Percentiles rank a stretch among this genome's conserved stretches.
These are phyloP conservation scores for Anisognathus igniventris DNA, from an alignment of 2,797 vertebrate species.

Conservation along the genomic window DNA sequence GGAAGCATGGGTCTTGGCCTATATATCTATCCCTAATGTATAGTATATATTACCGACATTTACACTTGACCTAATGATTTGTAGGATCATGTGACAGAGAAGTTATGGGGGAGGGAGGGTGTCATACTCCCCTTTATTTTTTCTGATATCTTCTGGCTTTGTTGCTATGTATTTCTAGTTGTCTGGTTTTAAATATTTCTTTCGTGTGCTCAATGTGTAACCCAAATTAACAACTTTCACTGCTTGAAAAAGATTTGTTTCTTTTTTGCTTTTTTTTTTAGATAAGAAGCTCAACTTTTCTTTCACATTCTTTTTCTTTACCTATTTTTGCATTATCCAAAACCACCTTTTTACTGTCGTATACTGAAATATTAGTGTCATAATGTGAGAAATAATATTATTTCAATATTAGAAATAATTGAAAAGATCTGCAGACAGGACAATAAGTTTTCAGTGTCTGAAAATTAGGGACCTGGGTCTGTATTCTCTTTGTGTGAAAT, in stretches of 20 bases:
- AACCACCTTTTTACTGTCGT: not conserved
- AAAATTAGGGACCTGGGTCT: not conserved
- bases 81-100: not conserved
- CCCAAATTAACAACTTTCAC: not conserved
- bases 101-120: not conserved
- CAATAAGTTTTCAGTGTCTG: not conserved
- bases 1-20: not conserved
- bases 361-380: not conserved
- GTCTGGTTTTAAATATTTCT: not conserved
- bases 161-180: not conserved
- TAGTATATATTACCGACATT: not conserved
- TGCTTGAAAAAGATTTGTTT: not conserved
- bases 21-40: not conserved
- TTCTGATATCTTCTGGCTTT: not conserved
- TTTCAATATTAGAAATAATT: not conserved
- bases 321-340: not conserved
- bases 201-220: not conserved
- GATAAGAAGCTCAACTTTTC: not conserved
- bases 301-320: not conserved
- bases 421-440: not conserved
- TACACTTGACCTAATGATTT: not conserved
- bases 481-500: not conserved
- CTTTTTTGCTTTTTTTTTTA: not conserved
- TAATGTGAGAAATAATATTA: too few relatives aligned
- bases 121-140: not conserved